Evolutionary conservation across 2,113 vertebrate genomes (phyloP).

Genomic region (Vimba vimba): DNA sequence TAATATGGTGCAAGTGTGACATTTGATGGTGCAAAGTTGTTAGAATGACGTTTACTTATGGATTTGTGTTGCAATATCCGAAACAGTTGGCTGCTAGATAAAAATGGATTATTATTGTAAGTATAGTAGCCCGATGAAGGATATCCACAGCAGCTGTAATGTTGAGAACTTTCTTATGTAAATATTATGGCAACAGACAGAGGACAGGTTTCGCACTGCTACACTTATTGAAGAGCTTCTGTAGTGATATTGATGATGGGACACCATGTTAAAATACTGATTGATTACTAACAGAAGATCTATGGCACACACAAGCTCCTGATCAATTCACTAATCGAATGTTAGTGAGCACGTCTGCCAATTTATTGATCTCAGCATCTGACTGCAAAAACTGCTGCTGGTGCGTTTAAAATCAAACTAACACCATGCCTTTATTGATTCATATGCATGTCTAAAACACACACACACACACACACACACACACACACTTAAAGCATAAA

Average conservation of each 20-base stretch:
- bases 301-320: neutral
- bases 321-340: conserved; percentile 57
- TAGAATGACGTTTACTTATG: neutral
- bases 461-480: too few species aligned
- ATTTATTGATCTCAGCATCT: neutral
- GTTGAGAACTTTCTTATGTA: neutral
- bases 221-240: neutral
- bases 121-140: neutral
- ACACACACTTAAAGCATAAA: neutral
- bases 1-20: neutral
- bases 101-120: neutral
- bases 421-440: neutral
- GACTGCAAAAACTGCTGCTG: neutral
- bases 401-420: neutral
- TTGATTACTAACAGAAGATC: conserved; percentile 30
- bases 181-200: conserved; percentile 1
- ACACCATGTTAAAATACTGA: conserved; percentile 17
- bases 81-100: neutral
- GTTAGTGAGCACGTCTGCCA: conserved; percentile 58
- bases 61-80: neutral
- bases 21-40: neutral
- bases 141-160: neutral
- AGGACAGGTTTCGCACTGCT: neutral
- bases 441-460: too few species aligned
- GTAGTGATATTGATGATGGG: conserved; percentile 8